Base-by-base conservation (phyloP, 1,140 invertebrate species). In the Drosophila funebris region DNA sequence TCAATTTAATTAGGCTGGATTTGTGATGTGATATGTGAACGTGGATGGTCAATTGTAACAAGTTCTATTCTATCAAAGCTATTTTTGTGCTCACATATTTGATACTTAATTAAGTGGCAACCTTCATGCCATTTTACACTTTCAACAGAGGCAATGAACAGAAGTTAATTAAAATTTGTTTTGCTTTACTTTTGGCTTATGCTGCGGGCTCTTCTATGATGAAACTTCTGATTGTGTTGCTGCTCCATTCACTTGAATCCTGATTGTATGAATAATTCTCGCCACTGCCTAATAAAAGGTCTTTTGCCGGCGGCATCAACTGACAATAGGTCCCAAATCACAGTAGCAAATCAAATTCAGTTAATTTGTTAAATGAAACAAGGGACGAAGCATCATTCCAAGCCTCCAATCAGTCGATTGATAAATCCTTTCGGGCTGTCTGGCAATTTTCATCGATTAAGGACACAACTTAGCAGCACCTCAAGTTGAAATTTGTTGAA, bases 141-240 rank as follows among this genome's bases (percentile, higher is more conserved):
- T 50, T 56, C 43, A 72, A 53, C 20, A 6, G 4, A n/a, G 18
- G 44, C 53, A 48, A 60, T 56, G 46, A 48, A 50, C 48, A 36
- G 60, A 87, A 82, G 82, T 82, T 85, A 85, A 85, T 85, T 85
- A 73, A 85, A 85, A 78, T 82, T 77, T 82, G 74, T 78, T 87
- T 82, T 87, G 58, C 53, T 82, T 85, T 87, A 66, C 62, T 71
- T 71, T 67, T 43, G 73, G 41, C 50, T 33, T 63, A 33, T 50
- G 63, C 74, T 82, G 82, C 70, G 58, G 72, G 82, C 68, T 48
- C n/a, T 37, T 36, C 56, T 61, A 50, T 61, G 16, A 31, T 13
- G 20, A 33, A 71, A 50, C 61, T 71, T 50, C 44, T 20, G 31
- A 46, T 50, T 48, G 52, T 39, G 33, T 41, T 48, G 44, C 64